Evolutionary conservation across 1,140 invertebrate species (phyloP), one percentile per base, ranked within the genome.

Genomic region (Archivesica marissinica): DNA sequence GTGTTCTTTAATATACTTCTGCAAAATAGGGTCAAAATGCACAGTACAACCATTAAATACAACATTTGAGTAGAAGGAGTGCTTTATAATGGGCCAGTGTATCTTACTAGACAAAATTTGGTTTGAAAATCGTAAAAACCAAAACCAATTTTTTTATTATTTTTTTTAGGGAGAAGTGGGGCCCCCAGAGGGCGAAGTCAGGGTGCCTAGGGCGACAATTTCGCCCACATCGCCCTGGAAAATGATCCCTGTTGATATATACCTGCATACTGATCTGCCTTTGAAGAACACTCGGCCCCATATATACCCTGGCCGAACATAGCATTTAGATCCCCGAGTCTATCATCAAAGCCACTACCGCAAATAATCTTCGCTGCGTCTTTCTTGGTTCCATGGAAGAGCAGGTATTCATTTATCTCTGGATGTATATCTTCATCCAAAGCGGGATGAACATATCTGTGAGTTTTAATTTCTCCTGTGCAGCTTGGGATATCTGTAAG

Each of bases 241-340:
- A n/a, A n/a, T n/a, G n/a, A n/a, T n/a, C n/a, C n/a, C 41, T 9
- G 41, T 9, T 44, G 7, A 25, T 59, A 6, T 30, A 6, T 35
- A 84, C 81, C 81, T n/a, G 59, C 59, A 52, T 84, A 84, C 28
- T 84, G 81, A 44, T 84, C 81, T 20, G 81, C 81, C 38, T 84
- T 84, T 50, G 59, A 64, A 28, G 81, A 41, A 25, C 54, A 64
- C 52, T 84, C 81, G 9, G 81, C 81, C 23, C 68, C 81, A 47
- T 84, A 84, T 35, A 84, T 47, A 1, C 81, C 81, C 25, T 23
- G 30, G 0, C 81, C 81, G 39, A 84, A 77, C 81, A 84, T 84
- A 23, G 56, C 54, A 44, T 61, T 44, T 11, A 13, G 39, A 61
- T 39, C 61, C 13, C 70, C 17, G 9, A 84, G 17, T 20, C 59